Evolutionary conservation across 2,888 invertebrate genomes (phyloP).

Genomic region (Scelioninae gen. 2): DNA sequence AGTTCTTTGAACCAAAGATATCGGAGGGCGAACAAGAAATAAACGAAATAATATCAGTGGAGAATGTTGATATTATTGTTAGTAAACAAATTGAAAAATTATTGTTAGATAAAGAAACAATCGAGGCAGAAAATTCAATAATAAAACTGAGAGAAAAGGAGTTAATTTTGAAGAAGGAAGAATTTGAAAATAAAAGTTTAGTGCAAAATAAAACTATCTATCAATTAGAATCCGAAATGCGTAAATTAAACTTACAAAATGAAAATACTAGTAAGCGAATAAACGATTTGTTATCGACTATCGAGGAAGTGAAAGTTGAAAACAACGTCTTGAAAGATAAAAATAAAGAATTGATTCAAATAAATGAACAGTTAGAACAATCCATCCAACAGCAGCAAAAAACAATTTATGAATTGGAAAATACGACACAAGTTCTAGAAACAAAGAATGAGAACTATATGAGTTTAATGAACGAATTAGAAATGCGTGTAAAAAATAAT

Average conservation of each 20-base stretch:
- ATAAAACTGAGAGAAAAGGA: constrained; percentile 35
- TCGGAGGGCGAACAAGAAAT: constrained; percentile 38
- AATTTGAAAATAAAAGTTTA: constrained; percentile 42
- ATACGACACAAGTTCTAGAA: constrained; percentile 32
- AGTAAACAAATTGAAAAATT: constrained; percentile 33
- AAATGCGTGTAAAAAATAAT: constrained; percentile 20
- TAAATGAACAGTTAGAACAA: constrained; percentile 53
- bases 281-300: constrained; percentile 50
- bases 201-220: constrained; percentile 45
- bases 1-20: constrained; percentile 37
- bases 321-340: constrained; percentile 65
- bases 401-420: constrained; percentile 10
- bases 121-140: constrained; percentile 27
- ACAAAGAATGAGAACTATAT: constrained; percentile 22
- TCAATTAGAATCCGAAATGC: constrained; percentile 46
- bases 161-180: constrained; percentile 36
- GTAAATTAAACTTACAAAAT: constrained; percentile 2
- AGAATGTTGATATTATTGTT: constrained; percentile 35
- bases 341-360: constrained; percentile 62
- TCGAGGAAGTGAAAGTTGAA: constrained; percentile 60
- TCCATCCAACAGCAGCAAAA: constrained; percentile 28
- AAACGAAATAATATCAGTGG: constrained; percentile 36
- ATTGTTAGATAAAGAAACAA: constrained; percentile 37
- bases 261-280: constrained; percentile 44
- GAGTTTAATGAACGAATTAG: constrained; percentile 45